Conservation (phyloP, 1,140 invertebrate species). For the Hetaerina americana region DNA sequence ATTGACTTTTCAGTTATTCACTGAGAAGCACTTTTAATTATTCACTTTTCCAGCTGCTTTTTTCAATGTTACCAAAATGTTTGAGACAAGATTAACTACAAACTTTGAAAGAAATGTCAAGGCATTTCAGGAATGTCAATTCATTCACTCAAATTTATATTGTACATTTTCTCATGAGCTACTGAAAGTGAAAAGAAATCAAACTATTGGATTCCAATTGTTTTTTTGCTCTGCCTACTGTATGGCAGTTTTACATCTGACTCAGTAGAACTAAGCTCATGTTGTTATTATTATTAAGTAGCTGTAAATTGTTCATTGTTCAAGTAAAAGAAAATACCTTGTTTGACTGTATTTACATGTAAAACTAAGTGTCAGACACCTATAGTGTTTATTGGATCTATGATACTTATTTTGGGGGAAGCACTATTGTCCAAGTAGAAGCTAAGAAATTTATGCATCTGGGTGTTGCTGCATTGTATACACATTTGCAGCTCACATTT, state of each 20-base stretch:
- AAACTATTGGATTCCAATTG: conserved; percentile 2
- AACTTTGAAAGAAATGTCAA: neutral
- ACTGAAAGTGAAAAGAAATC: conserved; percentile 4
- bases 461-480: conserved; percentile 2
- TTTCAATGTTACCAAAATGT: neutral
- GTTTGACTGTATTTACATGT: conserved; percentile 8
- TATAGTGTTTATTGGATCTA: conserved; percentile 5
- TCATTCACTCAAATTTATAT: neutral
- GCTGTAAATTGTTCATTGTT: conserved; percentile 8
- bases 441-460: conserved; percentile 2
- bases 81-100: neutral
- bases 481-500: neutral
- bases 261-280: conserved; percentile 3
- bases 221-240: conserved; percentile 4
- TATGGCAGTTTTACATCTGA: conserved; percentile 5
- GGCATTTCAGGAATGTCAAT: neutral
- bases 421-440: conserved; percentile 7
- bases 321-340: conserved; percentile 6
- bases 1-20: neutral
- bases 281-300: conserved; percentile 1
- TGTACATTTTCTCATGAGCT: neutral
- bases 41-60: neutral
- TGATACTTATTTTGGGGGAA: conserved; percentile 2
- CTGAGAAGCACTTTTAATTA: neutral
- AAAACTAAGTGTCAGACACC: conserved; percentile 5